A percentile compares a stretch with the other conserved stretches of the same genome.
These are phyloP conservation scores for Apodemus agrarius DNA, from an alignment of 2,797 vertebrate genomes.

Conservation along the genomic window DNA sequence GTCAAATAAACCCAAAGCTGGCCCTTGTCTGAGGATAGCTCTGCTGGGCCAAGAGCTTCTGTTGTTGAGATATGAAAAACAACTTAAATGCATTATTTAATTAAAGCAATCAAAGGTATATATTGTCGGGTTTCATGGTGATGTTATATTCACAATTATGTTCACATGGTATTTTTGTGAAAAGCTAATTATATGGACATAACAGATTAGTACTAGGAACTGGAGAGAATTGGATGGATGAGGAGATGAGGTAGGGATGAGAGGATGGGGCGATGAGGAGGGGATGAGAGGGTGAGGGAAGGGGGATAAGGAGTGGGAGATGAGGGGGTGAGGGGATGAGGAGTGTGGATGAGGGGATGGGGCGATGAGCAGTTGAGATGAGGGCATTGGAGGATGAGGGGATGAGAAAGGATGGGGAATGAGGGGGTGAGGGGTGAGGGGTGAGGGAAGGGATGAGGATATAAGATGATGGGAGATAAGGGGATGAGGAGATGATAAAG, in stretches of 20 bases:
- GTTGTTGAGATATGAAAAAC: background rate
- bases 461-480: background rate
- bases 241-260: background rate
- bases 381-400: background rate
- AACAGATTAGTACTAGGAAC: background rate
- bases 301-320: background rate
- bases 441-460: no score
- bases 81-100: background rate
- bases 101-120: background rate
- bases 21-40: no score
- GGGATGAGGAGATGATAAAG: background rate
- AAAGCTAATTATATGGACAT: background rate
- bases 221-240: background rate
- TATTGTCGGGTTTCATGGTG: background rate
- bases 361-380: no score
- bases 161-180: background rate
- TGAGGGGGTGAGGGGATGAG: rapidly evolving
- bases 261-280: background rate
- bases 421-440: background rate
- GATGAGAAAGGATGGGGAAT: background rate
- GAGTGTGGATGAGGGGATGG: no score
- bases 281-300: background rate
- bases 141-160: background rate
- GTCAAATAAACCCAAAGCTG: no score
- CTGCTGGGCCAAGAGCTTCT: no score